phyloP scores from a whole-genome alignment of 2,888 invertebrate species.

The Drosophila planitibia region DNA sequence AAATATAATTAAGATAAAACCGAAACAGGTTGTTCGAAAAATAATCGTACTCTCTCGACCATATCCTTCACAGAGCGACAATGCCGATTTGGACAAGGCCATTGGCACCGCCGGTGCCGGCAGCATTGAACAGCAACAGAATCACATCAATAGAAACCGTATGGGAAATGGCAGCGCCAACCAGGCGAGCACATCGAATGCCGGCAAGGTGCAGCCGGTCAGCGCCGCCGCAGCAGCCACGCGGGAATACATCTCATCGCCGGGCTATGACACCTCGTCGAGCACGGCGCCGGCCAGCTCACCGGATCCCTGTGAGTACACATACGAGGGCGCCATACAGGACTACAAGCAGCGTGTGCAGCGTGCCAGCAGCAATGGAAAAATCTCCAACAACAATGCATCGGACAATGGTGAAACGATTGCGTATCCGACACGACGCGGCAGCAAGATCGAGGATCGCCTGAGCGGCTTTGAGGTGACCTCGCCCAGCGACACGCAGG shows the following conservation, averaged over 20 bases:
- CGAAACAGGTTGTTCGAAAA: not conserved
- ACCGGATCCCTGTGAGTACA: slow-evolving; percentile 92
- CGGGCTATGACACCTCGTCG: slow-evolving; percentile 89
- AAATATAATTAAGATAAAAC: not conserved
- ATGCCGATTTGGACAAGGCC: slow-evolving; percentile 86
- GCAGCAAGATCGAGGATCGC: slow-evolving; percentile 88
- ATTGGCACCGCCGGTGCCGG: slow-evolving; percentile 53
- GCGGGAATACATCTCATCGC: slow-evolving; percentile 84
- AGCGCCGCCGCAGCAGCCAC: slow-evolving; percentile 52
- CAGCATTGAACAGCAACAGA: slow-evolving; percentile 61
- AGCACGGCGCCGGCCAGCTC: slow-evolving; percentile 89
- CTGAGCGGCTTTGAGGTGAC: slow-evolving; percentile 87
- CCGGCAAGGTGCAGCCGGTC: slow-evolving; percentile 22
- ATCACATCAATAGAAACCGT: slow-evolving; percentile 71
- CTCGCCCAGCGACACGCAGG: slow-evolving; percentile 84
- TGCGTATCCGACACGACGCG: slow-evolving; percentile 84
- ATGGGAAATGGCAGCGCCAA: slow-evolving; percentile 41
- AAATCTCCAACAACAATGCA: slow-evolving; percentile 58
- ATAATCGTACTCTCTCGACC: not conserved
- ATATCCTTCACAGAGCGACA: slow-evolving; percentile 86
- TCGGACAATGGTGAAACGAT: slow-evolving; percentile 76
- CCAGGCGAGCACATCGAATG: slow-evolving; percentile 56
- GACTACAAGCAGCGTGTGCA: slow-evolving; percentile 93
- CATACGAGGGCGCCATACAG: slow-evolving; percentile 94
- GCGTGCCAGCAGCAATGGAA: slow-evolving; percentile 84